These are phyloP conservation scores for Bellardia pandia DNA, from an alignment of 2,888 invertebrate species.

Conservation along the genomic window DNA sequence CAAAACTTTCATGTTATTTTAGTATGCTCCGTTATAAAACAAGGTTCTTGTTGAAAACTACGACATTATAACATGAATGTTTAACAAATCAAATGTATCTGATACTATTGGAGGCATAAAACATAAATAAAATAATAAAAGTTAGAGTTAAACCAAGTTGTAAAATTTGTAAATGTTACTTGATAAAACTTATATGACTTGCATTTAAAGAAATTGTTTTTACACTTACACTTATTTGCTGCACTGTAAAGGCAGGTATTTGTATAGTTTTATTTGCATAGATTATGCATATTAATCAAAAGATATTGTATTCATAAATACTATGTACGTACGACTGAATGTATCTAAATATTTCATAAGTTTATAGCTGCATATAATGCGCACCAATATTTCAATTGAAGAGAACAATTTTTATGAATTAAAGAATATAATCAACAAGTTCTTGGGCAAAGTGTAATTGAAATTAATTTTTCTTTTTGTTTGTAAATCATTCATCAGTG, in stretches of 20 bases:
- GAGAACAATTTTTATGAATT: slow-evolving; percentile 81
- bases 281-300: slow-evolving; percentile 46
- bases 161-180: too few relatives aligned
- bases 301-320: slow-evolving; percentile 1
- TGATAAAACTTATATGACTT: too few relatives aligned
- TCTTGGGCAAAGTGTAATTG: slow-evolving; percentile 71
- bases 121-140: too few relatives aligned
- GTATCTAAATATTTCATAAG: slow-evolving; percentile 22
- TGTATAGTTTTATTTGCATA: slow-evolving; percentile 17
- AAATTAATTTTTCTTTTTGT: slow-evolving; percentile 46
- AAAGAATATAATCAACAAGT: slow-evolving; percentile 78
- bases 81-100: too few relatives aligned
- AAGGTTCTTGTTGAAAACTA: too few relatives aligned
- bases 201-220: neutral
- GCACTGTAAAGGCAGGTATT: slow-evolving; percentile 24
- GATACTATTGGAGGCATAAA: too few relatives aligned
- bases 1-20: too few relatives aligned
- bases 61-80: too few relatives aligned
- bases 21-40: too few relatives aligned
- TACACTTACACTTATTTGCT: neutral
- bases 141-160: too few relatives aligned
- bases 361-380: slow-evolving; percentile 1
- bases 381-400: slow-evolving; percentile 32
- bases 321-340: neutral
- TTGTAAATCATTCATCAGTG: slow-evolving; percentile 69